Evolutionary conservation across 2,113 vertebrate species (phyloP).

Genomic region (Paralichthys olivaceus): DNA sequence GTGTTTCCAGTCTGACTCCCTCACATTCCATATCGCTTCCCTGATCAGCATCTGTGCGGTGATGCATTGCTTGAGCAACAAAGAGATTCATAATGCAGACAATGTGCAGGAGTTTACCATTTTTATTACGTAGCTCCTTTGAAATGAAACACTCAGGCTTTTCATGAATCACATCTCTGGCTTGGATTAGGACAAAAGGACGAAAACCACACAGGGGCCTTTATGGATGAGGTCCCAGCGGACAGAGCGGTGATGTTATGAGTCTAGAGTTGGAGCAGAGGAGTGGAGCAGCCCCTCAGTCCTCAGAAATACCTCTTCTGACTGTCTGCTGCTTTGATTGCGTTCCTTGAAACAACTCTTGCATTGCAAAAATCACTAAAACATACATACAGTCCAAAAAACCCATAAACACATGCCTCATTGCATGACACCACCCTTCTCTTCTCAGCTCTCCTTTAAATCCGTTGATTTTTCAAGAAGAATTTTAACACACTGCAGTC

Average conservation of each 20-base stretch:
- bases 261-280: too few relatives aligned
- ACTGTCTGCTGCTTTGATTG: too few relatives aligned
- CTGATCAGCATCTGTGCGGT: background rate
- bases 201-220: too few relatives aligned
- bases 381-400: constrained; percentile 11
- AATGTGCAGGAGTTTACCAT: constrained; percentile 8
- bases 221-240: too few relatives aligned
- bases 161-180: too few relatives aligned
- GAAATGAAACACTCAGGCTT: too few relatives aligned
- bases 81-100: constrained; percentile 10
- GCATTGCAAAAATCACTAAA: too few relatives aligned
- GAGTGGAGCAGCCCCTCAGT: too few relatives aligned
- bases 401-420: constrained; percentile 58
- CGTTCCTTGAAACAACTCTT: too few relatives aligned
- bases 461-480: constrained; percentile 47
- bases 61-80: background rate
- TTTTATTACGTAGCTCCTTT: constrained; percentile 26
- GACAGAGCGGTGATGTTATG: too few relatives aligned
- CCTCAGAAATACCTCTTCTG: too few relatives aligned
- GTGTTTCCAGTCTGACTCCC: constrained; percentile 13
- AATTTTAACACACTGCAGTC: constrained; percentile 39
- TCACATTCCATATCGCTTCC: background rate
- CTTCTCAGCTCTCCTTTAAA: constrained; percentile 24
- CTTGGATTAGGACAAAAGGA: too few relatives aligned
- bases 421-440: constrained; percentile 41